Percentiles rank a stretch among this genome's conserved stretches.
phyloP scores from a whole-genome alignment of 1,140 invertebrate species.

The Heliconius nattereri region DNA sequence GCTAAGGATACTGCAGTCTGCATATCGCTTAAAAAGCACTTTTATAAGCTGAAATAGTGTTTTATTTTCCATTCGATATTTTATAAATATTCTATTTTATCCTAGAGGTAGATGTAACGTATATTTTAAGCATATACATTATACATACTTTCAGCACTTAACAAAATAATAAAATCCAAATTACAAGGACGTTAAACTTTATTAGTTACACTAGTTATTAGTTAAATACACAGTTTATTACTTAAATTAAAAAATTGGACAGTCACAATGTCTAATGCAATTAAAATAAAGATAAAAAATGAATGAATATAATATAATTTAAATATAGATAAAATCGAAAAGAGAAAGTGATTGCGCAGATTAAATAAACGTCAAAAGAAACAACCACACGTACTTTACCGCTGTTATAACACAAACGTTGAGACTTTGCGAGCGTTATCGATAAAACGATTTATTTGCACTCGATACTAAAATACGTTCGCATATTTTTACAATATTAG shows the following conservation, averaged over 20 bases:
- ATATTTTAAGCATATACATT: no score
- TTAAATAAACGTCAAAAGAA: not conserved
- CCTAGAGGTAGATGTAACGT: no score
- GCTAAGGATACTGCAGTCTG: not conserved
- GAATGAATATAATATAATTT: not conserved
- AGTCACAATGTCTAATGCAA: not conserved
- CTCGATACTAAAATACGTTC: slow-evolving; percentile 10
- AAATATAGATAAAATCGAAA: not conserved
- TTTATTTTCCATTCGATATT: not conserved
- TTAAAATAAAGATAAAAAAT: no score
- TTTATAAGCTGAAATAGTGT: no score
- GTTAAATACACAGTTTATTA: no score
- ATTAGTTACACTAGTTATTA: no score
- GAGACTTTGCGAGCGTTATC: not conserved
- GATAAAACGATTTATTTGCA: not conserved
- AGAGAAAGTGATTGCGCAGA: not conserved
- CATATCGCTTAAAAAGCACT: not conserved
- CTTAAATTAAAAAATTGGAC: no score
- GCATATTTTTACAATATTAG: slow-evolving; percentile 3
- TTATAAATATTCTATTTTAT: no score
- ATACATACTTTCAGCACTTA: no score
- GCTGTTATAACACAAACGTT: not conserved
- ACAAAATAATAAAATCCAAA: no score
- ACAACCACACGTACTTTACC: not conserved
- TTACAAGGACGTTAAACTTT: no score